phyloP scores from a whole-genome alignment of 2,888 invertebrate genomes.

The Ochropleura leucogaster region DNA sequence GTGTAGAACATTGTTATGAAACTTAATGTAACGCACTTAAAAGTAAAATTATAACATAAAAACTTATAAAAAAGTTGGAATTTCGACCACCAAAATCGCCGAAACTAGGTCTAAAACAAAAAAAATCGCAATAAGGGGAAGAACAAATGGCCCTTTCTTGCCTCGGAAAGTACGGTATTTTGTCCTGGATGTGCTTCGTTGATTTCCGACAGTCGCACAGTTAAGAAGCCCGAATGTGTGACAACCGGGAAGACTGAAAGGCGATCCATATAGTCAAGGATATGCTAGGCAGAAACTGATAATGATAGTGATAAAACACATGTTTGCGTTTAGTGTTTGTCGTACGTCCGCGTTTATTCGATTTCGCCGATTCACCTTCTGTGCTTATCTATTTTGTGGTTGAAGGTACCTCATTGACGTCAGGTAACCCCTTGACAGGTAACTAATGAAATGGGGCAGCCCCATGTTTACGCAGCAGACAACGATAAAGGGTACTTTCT shows the following conservation, averaged over 20 bases:
- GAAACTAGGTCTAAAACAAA: no score
- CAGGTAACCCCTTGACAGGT: slow-evolving; percentile 38
- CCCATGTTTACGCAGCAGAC: slow-evolving; percentile 38
- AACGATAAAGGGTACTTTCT: slow-evolving; percentile 7
- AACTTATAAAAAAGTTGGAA: no score
- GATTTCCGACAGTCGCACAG: no score
- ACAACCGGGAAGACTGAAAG: neutral
- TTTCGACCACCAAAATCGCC: no score
- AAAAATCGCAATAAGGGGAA: no score
- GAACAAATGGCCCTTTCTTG: no score
- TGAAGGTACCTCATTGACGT: slow-evolving; percentile 23
- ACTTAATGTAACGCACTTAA: no score
- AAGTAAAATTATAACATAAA: no score
- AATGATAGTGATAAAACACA: neutral
- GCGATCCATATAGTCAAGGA: neutral
- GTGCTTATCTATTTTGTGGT: neutral
- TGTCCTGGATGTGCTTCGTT: neutral
- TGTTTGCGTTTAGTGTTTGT: neutral
- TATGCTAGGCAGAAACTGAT: neutral
- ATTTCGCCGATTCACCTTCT: slow-evolving; percentile 3
- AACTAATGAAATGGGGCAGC: slow-evolving; percentile 57
- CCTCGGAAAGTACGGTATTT: neutral
- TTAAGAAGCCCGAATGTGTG: neutral
- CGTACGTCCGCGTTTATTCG: neutral
- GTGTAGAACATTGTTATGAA: no score